Evolutionary conservation across 2,797 vertebrate genomes (phyloP), one percentile per base, ranked within the genome.

Genomic region (Dryobates pubescens): DNA sequence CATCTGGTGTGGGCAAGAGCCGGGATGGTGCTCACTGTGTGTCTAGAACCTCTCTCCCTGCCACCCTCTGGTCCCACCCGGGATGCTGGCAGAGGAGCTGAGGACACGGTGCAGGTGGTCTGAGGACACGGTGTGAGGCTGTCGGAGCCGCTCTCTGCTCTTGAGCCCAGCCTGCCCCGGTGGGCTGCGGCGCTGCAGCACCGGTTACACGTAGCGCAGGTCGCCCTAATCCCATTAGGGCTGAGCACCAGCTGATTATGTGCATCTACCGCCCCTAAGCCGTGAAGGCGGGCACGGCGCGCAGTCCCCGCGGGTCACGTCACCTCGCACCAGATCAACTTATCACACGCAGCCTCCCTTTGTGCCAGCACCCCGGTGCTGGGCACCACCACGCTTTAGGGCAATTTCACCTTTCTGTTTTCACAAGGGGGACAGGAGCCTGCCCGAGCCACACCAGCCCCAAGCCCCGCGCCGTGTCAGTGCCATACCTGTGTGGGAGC

Each of bases 401-500:
- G 27, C 68, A 8, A 13, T 9, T 34, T 13, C 59, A 13, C 24
- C 16, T 17, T 14, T 26, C 34, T 7, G 27, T 27, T 20, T 9
- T 14, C 1, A 2, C 0, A 0, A 5, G 0, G 0, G 3, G 36
- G 38, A 59, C 27, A 17, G 30, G 5, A 29, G 69, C 19, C 3
- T 0, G n/a, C 3, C 29, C 19, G 1, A 1, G 47, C 34, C 3
- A 7, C 12, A 38, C 23, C 63, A 2, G 38, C 22, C 36, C 45
- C 3, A 1, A 7, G 64, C 34, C 1, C 0, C 10, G 15, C 9
- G 9, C 16, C 9, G 6, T 17, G 14, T 26, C 53, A 29, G 13
- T 9, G 26, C 53, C 24, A 14, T 56, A 99, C 99, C 99, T 96
- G 99, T 99, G 95, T 99, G 99, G 2, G 99, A 99, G 94, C 99